phyloP scores from a whole-genome alignment of 2,797 vertebrate species.

The Chaunax sp. region DNA sequence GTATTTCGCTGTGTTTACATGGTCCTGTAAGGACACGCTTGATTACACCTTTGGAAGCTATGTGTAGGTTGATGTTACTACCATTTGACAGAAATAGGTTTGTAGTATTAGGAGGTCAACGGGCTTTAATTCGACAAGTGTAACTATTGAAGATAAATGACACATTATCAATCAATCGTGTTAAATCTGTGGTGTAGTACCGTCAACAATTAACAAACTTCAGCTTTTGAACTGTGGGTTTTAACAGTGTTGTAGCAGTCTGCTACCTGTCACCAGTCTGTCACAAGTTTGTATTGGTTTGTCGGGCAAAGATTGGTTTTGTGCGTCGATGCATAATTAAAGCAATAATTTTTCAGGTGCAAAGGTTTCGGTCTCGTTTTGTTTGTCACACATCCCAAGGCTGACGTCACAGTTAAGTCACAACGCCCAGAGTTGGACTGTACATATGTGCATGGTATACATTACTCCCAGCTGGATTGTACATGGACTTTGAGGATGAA shows the following conservation, averaged over 20 bases:
- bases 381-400: background rate
- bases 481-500: slow-evolving; percentile 26
- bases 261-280: background rate
- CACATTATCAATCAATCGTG: fast-evolving
- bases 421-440: background rate
- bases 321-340: background rate
- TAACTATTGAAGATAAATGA: background rate
- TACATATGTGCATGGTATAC: background rate
- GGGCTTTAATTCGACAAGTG: background rate
- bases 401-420: background rate
- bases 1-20: slow-evolving; percentile 59
- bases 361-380: background rate
- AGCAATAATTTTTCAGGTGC: background rate
- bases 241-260: background rate
- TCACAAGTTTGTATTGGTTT: background rate
- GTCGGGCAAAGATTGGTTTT: background rate
- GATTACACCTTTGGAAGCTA: background rate
- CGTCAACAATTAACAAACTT: background rate
- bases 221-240: background rate
- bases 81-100: background rate
- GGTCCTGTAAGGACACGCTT: slow-evolving; percentile 38
- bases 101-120: background rate
- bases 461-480: slow-evolving; percentile 11
- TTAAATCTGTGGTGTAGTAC: background rate
- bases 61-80: background rate